These are phyloP conservation scores for Drosophila azteca DNA, from an alignment of 1,140 invertebrate genomes.

Conservation along the genomic window DNA sequence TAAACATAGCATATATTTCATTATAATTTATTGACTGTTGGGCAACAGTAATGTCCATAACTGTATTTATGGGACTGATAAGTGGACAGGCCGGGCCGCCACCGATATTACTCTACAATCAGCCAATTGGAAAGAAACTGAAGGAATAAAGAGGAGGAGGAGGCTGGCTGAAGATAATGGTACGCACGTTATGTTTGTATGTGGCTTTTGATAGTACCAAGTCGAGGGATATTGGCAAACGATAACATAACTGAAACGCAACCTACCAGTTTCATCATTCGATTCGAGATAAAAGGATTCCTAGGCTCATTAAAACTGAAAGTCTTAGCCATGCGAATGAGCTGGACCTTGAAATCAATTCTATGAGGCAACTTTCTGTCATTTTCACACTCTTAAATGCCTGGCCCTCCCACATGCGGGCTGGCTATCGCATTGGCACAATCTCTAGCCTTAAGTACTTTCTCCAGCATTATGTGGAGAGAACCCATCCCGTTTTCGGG, in stretches of 20 bases:
- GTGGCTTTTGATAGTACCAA: neutral
- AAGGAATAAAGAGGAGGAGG: slow-evolving; percentile 11
- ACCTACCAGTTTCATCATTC: too few species aligned
- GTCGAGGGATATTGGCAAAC: too few species aligned
- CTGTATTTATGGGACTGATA: slow-evolving; percentile 66
- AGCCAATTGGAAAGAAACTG: neutral
- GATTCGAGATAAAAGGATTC: too few species aligned
- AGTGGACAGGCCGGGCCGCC: slow-evolving; percentile 31
- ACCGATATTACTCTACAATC: slow-evolving; percentile 33
- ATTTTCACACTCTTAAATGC: too few species aligned
- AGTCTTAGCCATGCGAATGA: too few species aligned
- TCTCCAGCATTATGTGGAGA: slow-evolving; percentile 37
- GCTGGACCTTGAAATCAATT: too few species aligned
- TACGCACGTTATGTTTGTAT: neutral
- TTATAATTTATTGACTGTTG: slow-evolving; percentile 61
- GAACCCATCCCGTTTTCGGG: slow-evolving; percentile 11
- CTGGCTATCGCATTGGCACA: slow-evolving; percentile 2
- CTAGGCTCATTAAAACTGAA: too few species aligned
- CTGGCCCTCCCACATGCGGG: too few species aligned
- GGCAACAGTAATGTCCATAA: slow-evolving; percentile 48
- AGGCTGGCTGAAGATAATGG: slow-evolving; percentile 24
- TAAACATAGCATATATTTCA: slow-evolving; percentile 19
- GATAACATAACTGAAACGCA: too few species aligned
- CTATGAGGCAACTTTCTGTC: too few species aligned
- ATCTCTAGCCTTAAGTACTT: slow-evolving; percentile 36